phyloP scores from a whole-genome alignment of 2,113 vertebrate genomes.

The Panurus biarmicus region DNA sequence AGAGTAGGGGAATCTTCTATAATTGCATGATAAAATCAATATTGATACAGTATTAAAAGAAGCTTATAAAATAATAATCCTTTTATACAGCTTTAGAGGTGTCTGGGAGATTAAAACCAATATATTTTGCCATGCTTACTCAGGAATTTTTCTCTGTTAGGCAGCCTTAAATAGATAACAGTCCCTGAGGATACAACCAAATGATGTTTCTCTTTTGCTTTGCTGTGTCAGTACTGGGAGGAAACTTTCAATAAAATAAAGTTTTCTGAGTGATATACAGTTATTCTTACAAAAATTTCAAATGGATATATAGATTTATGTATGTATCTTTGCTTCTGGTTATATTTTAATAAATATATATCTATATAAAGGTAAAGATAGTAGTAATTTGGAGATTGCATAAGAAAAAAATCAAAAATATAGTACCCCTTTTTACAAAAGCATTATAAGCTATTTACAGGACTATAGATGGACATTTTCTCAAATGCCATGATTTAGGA shows the following conservation, averaged over 20 bases:
- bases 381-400: not conserved
- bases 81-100: constrained; percentile 13
- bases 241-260: not conserved
- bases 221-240: not conserved
- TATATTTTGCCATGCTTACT: constrained; percentile 25
- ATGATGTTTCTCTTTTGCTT: not conserved
- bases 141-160: not conserved
- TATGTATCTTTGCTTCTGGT: not conserved
- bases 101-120: constrained; percentile 20
- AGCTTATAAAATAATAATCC: constrained; percentile 15
- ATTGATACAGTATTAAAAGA: constrained; percentile 29
- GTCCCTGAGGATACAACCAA: not conserved
- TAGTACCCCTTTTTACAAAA: not conserved
- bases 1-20: not conserved
- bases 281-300: not conserved
- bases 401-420: not conserved
- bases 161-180: constrained; percentile 9
- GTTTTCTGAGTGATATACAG: not conserved
- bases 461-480: not conserved
- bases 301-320: not conserved
- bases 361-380: not conserved
- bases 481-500: not conserved
- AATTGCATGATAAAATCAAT: constrained; percentile 36
- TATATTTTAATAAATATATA: not conserved
- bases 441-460: not conserved